phyloP scores from a whole-genome alignment of 2,888 invertebrate genomes.

The Rhyacophila evoluta region DNA sequence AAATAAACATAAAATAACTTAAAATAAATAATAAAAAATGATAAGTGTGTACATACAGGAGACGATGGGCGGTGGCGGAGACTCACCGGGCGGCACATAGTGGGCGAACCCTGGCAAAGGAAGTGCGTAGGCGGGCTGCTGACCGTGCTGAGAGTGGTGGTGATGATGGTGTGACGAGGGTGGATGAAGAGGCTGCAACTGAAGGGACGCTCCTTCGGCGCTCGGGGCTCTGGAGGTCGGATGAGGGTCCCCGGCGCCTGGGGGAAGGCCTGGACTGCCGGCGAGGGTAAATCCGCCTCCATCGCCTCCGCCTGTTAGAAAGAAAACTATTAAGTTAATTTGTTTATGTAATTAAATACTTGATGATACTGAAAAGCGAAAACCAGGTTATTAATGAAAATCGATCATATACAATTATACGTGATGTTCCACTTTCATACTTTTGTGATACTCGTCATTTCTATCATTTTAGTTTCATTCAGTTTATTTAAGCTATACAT shows the following conservation, averaged over 20 bases:
- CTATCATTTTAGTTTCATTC: no score
- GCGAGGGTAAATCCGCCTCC: conserved; percentile 55
- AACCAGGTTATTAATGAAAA: no score
- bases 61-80: conserved; percentile 61
- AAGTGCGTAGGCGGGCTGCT: conserved; percentile 57
- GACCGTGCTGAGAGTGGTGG: conserved; percentile 17
- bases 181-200: conserved; percentile 26
- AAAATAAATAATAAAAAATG: conserved; percentile 37
- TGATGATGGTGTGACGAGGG: conserved; percentile 27
- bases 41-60: conserved; percentile 54
- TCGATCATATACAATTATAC: no score
- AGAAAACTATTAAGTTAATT: no score
- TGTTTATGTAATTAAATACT: no score
- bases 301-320: conserved; percentile 38
- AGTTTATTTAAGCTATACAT: no score
- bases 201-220: conserved; percentile 55
- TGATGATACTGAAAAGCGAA: no score
- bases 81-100: conserved; percentile 66
- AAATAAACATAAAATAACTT: conserved; percentile 2
- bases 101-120: conserved; percentile 62
- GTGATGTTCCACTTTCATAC: no score
- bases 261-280: conserved; percentile 65
- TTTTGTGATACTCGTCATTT: no score
- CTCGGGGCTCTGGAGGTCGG: conserved; percentile 65
- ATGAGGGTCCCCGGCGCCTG: conserved; percentile 62